Evolutionary conservation across 2,888 invertebrate genomes (phyloP).

Genomic region (Drosophila niveifrons): DNA sequence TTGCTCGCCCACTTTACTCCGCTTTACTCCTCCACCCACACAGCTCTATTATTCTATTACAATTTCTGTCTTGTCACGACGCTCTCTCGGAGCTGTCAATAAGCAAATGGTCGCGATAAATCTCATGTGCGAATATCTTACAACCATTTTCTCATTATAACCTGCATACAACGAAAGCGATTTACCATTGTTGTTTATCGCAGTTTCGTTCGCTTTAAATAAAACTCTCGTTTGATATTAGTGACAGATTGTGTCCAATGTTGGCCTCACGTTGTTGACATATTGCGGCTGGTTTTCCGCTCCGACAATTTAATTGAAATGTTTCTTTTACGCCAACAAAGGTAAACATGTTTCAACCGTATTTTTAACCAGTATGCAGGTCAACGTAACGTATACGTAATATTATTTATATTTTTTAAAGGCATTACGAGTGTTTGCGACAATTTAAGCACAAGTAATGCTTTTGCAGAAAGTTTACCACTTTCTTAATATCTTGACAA

Average conservation of each 20-base stretch:
- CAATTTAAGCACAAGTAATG: slow-evolving; percentile 6
- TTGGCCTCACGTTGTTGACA: slow-evolving; percentile 46
- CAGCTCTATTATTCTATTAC: slow-evolving; percentile 51
- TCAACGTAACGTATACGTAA: slow-evolving; percentile 17
- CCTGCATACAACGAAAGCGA: slow-evolving; percentile 7
- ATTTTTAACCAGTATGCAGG: slow-evolving; percentile 3
- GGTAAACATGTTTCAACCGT: slow-evolving; percentile 9
- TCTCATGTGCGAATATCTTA: slow-evolving; percentile 50
- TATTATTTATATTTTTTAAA: slow-evolving; percentile 1
- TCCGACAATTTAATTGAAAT: slow-evolving; percentile 70
- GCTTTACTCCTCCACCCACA: background rate
- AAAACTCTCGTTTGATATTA: slow-evolving; percentile 45
- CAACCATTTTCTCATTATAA: slow-evolving; percentile 11
- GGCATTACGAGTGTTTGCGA: background rate
- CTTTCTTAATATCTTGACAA: slow-evolving; percentile 46
- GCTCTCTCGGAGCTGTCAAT: slow-evolving; percentile 60
- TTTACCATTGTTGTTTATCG: slow-evolving; percentile 12
- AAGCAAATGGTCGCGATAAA: slow-evolving; percentile 71
- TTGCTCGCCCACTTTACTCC: slow-evolving; percentile 18
- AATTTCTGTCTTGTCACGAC: slow-evolving; percentile 63
- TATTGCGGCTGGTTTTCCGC: slow-evolving; percentile 40
- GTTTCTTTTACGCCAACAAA: slow-evolving; percentile 16
- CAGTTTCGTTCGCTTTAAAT: slow-evolving; percentile 30
- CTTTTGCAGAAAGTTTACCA: slow-evolving; percentile 18
- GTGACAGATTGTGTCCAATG: slow-evolving; percentile 52